A percentile compares a stretch with the other conserved stretches of the same genome.
Conservation (phyloP, 2,888 invertebrate species). For the Dynastes maya region DNA sequence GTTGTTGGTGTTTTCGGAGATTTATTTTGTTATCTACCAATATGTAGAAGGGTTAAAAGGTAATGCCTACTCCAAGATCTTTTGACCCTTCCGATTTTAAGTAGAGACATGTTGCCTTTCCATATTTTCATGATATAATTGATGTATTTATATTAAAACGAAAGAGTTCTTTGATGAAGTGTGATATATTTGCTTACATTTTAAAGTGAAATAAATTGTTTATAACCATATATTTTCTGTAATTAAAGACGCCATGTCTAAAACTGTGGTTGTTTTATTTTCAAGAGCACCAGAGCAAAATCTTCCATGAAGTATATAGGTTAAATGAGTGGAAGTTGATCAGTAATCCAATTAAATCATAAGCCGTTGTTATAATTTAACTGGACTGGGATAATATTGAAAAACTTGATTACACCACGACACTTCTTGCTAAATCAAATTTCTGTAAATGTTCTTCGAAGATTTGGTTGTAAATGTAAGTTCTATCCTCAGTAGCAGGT, state of each 20-base stretch:
- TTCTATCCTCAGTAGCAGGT: no score
- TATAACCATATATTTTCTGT: slow-evolving; percentile 17
- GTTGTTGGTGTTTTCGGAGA: neutral
- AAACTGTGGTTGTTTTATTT: no score
- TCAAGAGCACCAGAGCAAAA: no score
- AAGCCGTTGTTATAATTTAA: no score
- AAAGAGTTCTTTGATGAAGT: slow-evolving; percentile 16
- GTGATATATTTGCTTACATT: slow-evolving; percentile 22
- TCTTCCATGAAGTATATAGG: no score
- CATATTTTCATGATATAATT: neutral
- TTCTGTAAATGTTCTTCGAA: no score
- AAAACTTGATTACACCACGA: no score
- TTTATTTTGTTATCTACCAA: neutral
- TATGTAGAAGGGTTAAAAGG: neutral
- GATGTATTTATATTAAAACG: neutral
- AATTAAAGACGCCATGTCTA: neutral
- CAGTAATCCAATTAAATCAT: no score
- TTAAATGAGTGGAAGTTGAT: no score
- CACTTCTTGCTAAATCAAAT: no score
- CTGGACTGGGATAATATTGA: no score
- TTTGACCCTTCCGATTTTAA: neutral
- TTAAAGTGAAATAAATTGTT: neutral
- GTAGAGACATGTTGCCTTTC: neutral
- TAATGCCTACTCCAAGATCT: neutral
- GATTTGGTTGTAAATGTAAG: no score